phyloP scores from a whole-genome alignment of 1,140 invertebrate species.

The Drosophila obscura region DNA sequence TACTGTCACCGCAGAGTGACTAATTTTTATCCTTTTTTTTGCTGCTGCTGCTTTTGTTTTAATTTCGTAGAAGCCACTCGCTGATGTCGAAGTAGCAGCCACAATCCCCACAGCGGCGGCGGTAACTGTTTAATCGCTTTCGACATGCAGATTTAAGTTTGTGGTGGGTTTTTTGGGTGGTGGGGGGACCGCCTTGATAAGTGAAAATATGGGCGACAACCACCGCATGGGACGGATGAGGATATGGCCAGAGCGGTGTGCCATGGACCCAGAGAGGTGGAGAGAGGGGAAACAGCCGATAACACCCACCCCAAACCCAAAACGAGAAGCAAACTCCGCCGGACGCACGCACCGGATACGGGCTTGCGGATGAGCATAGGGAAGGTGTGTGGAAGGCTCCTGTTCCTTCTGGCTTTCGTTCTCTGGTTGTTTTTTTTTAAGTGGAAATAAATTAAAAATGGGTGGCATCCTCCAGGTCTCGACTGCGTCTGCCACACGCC shows the following conservation, averaged over 20 bases:
- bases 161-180: slow-evolving; percentile 29
- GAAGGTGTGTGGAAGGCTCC: slow-evolving; percentile 20
- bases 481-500: slow-evolving; percentile 66
- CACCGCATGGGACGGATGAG: slow-evolving; percentile 52
- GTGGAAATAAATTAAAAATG: slow-evolving; percentile 83
- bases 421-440: slow-evolving; percentile 56
- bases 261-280: neutral
- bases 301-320: slow-evolving; percentile 51
- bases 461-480: slow-evolving; percentile 62
- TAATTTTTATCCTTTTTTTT: slow-evolving; percentile 77
- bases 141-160: slow-evolving; percentile 83
- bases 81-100: slow-evolving; percentile 8
- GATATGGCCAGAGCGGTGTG: slow-evolving; percentile 34
- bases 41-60: slow-evolving; percentile 59
- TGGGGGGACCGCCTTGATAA: slow-evolving; percentile 52
- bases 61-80: slow-evolving; percentile 54
- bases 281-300: slow-evolving; percentile 46
- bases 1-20: slow-evolving; percentile 80
- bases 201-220: slow-evolving; percentile 68
- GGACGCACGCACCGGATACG: slow-evolving; percentile 79
- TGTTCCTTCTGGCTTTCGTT: slow-evolving; percentile 35
- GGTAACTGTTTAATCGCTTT: slow-evolving; percentile 81
- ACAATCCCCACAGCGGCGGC: neutral
- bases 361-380: slow-evolving; percentile 46
- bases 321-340: slow-evolving; percentile 52